Evolutionary conservation across 2,113 vertebrate genomes (phyloP).

Genomic region (Muntiacus muntjak): DNA sequence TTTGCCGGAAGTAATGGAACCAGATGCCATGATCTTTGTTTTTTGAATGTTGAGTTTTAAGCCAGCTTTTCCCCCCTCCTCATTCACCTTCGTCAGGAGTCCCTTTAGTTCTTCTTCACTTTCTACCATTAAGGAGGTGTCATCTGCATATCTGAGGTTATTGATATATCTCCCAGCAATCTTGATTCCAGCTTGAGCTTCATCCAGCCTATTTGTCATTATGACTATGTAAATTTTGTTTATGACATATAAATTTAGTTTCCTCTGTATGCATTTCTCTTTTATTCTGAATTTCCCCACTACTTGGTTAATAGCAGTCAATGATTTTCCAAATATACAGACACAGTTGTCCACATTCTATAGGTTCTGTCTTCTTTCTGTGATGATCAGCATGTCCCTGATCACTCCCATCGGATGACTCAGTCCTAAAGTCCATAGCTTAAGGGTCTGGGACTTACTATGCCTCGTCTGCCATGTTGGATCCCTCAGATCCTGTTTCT

Average conservation of each 20-base stretch:
- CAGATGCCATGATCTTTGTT: not conserved
- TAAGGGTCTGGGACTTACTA: not conserved
- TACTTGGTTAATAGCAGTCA: not conserved
- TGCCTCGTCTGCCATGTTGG: not conserved
- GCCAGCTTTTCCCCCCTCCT: not conserved
- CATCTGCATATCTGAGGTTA: not conserved
- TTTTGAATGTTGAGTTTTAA: not conserved
- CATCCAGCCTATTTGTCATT: not conserved
- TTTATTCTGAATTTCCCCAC: not conserved
- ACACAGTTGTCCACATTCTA: not conserved
- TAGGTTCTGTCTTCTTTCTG: not conserved
- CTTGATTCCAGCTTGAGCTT: not conserved
- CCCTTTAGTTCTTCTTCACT: not conserved
- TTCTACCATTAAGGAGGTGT: not conserved
- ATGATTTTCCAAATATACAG: not conserved
- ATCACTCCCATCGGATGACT: not conserved
- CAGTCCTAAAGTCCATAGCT: not conserved
- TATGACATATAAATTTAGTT: not conserved
- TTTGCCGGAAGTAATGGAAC: not conserved
- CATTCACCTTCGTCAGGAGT: not conserved
- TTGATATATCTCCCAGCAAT: not conserved
- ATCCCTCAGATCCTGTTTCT: not conserved
- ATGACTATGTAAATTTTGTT: not conserved
- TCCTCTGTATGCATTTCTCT: not conserved
- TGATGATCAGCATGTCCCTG: not conserved